A percentile compares a stretch with the other conserved stretches of the same genome.
Conservation (phyloP, 2,888 invertebrate genomes). For the Pseudanteris insignis region DNA sequence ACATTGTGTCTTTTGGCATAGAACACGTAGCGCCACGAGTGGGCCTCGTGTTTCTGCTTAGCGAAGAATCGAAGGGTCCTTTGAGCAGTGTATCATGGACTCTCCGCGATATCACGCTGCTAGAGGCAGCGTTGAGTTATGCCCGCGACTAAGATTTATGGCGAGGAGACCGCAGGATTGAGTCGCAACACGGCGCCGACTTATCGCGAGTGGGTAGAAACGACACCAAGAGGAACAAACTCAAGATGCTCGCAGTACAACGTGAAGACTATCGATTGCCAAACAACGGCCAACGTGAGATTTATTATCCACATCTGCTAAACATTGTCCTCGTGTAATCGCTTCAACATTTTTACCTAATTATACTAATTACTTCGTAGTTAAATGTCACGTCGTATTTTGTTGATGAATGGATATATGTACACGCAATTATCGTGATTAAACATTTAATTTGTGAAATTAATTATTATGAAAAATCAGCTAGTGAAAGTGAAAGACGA, state of each 20-base stretch:
- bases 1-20: constrained; percentile 38
- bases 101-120: constrained; percentile 61
- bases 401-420: no score
- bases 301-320: constrained; percentile 17
- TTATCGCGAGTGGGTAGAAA: constrained; percentile 65
- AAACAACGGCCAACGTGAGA: constrained; percentile 30
- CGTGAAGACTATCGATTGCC: constrained; percentile 42
- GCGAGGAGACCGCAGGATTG: constrained; percentile 64
- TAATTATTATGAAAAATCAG: no score
- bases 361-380: constrained; percentile 31
- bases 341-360: constrained; percentile 7
- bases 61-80: constrained; percentile 60
- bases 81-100: constrained; percentile 55
- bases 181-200: constrained; percentile 66
- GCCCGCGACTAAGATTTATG: constrained; percentile 62
- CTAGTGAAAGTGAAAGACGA: no score
- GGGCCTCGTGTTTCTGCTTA: constrained; percentile 57
- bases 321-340: constrained; percentile 9
- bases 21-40: constrained; percentile 54
- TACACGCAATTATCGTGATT: no score
- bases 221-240: constrained; percentile 48
- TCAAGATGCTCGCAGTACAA: constrained; percentile 38
- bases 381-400: no score
- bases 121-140: constrained; percentile 66
- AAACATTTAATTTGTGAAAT: no score